Evolutionary conservation across 2,113 vertebrate species (phyloP).

Genomic region (Upupa epops): DNA sequence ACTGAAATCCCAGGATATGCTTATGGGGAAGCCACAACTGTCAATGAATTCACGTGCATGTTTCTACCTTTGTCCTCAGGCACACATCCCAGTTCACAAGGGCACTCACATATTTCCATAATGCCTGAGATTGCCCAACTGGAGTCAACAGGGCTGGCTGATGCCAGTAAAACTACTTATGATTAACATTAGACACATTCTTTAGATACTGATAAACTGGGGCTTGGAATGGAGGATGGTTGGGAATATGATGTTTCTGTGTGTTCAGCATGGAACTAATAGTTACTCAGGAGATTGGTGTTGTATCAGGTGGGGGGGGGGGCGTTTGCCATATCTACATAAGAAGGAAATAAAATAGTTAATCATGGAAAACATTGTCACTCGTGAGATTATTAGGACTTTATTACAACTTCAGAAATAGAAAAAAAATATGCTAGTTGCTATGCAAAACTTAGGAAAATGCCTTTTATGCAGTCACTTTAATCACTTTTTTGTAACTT

Average conservation of each 20-base stretch:
- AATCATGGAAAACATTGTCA: not conserved
- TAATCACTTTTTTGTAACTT: not conserved
- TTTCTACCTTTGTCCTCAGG: conserved; percentile 22
- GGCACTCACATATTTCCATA: not conserved
- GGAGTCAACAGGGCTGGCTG: not conserved
- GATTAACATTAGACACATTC: not conserved
- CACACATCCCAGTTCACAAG: not conserved
- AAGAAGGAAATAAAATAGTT: not conserved
- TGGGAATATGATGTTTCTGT: not conserved
- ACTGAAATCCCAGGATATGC: not conserved
- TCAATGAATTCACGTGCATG: conserved; percentile 13
- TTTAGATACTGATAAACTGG: not conserved
- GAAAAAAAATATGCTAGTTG: not conserved
- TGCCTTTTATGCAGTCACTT: not conserved
- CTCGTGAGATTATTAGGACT: not conserved
- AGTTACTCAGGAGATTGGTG: not conserved
- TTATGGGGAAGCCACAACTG: not conserved
- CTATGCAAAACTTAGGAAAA: not conserved
- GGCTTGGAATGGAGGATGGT: not conserved
- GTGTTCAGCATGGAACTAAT: not conserved
- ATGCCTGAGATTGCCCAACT: not conserved
- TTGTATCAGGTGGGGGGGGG: rapidly evolving
- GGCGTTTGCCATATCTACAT: rapidly evolving
- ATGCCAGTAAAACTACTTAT: not conserved
- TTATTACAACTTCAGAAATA: not conserved